Evolutionary conservation across 2,888 invertebrate genomes (phyloP), one percentile per base, ranked within the genome.

Genomic region (Shargacucullia verbasci): DNA sequence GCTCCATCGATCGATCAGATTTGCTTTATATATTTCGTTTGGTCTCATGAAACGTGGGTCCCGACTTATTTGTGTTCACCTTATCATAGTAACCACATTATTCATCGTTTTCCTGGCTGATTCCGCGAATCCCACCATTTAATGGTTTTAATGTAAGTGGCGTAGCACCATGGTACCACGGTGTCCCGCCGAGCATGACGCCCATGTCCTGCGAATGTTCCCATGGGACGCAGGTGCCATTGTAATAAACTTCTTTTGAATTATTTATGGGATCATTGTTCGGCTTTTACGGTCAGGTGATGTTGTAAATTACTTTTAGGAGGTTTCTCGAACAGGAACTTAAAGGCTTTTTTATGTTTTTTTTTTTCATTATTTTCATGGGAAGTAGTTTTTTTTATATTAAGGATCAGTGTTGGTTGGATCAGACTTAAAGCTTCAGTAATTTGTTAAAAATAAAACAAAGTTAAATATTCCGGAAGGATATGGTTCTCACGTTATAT

Each of bases 221-320:
- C 87, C 88, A 88, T 84, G 88, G 83, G 84, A 81, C 76, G 79
- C 88, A 86, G 85, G 87, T 87, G 87, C 83, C 69, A 82, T 88
- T 86, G 85, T 85, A 73, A 76, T 73, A 70, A 66, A 66, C 63
- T 70, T 71, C 77, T 80, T 71, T 76, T 87, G 82, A 82, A 88
- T 88, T 81, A 87, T 88, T 84, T 82, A 87, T 85, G 76, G 69
- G 48, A 74, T 77, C 75, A 84, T 85, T 88, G 86, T 87, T 82
- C 50, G 58, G 68, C 70, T 75, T 79, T 79, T 79, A 80, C 74
- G 80, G 79, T 81, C 73, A 82, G 79, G 70, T 81, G 68, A 62
- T 67, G 60, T 72, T 70, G 75, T 76, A 77, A 76, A 76, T 76
- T 77, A 77, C 60, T 47, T 70, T 76, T 76, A 62, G 59, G 62